Base-by-base conservation (phyloP, 2,888 invertebrate genomes). In the Acanthosepion esculentum region DNA sequence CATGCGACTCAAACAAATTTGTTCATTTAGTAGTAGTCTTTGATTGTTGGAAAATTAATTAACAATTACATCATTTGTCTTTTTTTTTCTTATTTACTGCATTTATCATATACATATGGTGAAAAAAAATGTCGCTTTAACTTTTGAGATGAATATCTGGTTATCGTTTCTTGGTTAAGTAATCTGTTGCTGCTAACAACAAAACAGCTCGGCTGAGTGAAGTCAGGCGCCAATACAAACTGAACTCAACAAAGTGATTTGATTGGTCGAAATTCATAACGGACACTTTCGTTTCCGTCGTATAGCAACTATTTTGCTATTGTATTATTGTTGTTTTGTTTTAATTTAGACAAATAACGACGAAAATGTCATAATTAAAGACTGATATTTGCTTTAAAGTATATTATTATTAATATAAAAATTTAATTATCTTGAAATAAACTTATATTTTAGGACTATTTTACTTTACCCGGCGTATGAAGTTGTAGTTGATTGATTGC, bases 211-310 rank as follows among this genome's bases (percentile, higher is more conserved):
- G 15, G 12, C 7, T 78, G 29, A 29, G 29, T 78, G n/a, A 78
- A 33, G 15, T n/a, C n/a, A n/a, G n/a, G n/a, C 78, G n/a, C 50
- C 29, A 92, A 92, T 92, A 92, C 48, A 92, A 92, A 48, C 48
- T 92, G 7, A 78, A 78, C 6, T 33, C n/a, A 92, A 29, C 29
- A 3, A 26, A 92, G 92, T 15, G 48, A 92, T 92, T 50, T 92
- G 92, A 92, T 92, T 92, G 92, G 92, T 48, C 26, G 48, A 92
- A 29, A 48, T 92, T 92, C 29, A n/a, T 92, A 92, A 92, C 92
- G 48, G 92, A 48, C 48, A 50, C 48, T n/a, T n/a, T 78, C 12
- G 20, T 78, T 6, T n/a, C 8, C n/a, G 1, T 78, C 29, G 8
- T n/a, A 12, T 78, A 78, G n/a, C n/a, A n/a, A n/a, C n/a, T 8